phyloP scores from a whole-genome alignment of 2,888 invertebrate genomes.

The Sepiola atlantica region DNA sequence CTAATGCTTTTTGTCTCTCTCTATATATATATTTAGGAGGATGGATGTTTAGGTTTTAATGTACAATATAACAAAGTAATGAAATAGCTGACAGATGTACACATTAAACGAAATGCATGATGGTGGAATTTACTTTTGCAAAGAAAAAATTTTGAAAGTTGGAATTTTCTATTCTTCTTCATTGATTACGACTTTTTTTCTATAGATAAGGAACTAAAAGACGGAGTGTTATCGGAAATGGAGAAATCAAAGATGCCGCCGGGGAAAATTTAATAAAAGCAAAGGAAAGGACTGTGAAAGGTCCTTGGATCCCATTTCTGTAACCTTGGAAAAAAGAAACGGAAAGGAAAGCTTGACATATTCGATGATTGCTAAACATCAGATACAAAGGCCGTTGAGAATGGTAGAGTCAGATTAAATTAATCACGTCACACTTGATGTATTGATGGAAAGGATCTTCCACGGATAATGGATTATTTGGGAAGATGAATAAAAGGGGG shows the following conservation, averaged over 20 bases:
- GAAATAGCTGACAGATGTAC: no score
- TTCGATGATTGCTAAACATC: background rate
- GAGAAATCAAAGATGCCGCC: background rate
- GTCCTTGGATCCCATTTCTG: background rate
- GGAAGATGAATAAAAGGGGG: background rate
- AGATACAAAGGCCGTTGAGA: background rate
- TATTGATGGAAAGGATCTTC: background rate
- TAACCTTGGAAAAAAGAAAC: background rate
- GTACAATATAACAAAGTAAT: no score
- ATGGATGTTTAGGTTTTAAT: no score
- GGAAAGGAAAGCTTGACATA: background rate
- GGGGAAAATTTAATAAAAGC: background rate
- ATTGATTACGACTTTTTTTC: no score
- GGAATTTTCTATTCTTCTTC: background rate
- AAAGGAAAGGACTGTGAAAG: background rate
- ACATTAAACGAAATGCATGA: no score
- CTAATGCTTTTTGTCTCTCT: no score
- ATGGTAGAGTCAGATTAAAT: background rate
- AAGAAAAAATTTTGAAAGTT: no score
- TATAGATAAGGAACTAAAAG: background rate
- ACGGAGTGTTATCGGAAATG: background rate
- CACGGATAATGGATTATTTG: background rate
- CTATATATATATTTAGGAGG: no score
- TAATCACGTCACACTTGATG: background rate
- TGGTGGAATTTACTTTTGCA: no score